Evolutionary conservation across 2,797 vertebrate species (phyloP).

Genomic region (Pyrocephalus nanus): DNA sequence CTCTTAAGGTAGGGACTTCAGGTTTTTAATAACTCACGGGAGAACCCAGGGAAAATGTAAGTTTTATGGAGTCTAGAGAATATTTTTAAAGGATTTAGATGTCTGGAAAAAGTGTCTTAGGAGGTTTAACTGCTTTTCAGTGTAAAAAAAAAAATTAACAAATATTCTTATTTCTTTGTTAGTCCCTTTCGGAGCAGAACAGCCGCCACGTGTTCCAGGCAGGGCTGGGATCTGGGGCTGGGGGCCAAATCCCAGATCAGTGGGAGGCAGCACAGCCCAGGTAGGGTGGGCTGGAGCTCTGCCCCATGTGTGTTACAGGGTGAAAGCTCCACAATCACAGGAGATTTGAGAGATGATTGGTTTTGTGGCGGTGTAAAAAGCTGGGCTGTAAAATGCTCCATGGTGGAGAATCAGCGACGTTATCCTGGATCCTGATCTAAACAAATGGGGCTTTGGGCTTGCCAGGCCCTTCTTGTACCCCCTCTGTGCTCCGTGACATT

Average conservation of each 20-base stretch:
- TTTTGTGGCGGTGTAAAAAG: not conserved
- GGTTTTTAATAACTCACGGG: conserved; percentile 59
- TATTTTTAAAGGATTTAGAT: conserved; percentile 69
- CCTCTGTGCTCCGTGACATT: not conserved
- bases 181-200: conserved; percentile 13
- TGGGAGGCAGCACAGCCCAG: not conserved
- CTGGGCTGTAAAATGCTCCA: not conserved
- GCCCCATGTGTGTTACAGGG: not conserved
- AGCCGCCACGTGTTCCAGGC: not conserved
- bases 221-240: not conserved
- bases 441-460: not conserved
- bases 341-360: not conserved
- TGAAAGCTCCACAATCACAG: not conserved
- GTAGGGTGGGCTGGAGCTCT: not conserved
- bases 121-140: conserved; percentile 61
- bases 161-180: conserved; percentile 59
- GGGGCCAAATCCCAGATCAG: not conserved
- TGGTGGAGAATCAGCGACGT: not conserved
- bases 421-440: not conserved
- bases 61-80: conserved; percentile 69
- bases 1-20: conserved; percentile 50
- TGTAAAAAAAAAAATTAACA: conserved; percentile 48
- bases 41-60: conserved; percentile 56
- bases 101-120: conserved; percentile 68
- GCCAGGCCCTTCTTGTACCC: not conserved